phyloP scores from a whole-genome alignment of 2,888 invertebrate species.

The Leptinotarsa tumamoca region DNA sequence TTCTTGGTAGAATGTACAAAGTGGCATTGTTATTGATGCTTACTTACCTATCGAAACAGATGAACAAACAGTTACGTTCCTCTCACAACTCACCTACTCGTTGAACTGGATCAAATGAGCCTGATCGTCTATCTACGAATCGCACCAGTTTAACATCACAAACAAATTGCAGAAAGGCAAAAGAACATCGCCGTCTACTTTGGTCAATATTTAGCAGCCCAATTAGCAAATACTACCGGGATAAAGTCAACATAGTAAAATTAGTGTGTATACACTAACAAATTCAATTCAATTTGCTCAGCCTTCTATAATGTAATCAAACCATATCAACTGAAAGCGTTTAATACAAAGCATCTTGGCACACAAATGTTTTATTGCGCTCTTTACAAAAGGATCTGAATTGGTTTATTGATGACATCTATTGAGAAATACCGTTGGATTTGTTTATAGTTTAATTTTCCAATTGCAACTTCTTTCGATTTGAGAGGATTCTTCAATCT shows the following conservation, averaged over 20 bases:
- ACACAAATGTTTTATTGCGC: conserved; percentile 10
- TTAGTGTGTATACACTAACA: conserved; percentile 49
- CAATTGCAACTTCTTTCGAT: neutral
- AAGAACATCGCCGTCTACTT: conserved; percentile 27
- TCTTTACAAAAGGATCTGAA: neutral
- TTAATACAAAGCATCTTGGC: conserved; percentile 8
- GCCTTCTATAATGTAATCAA: conserved; percentile 35
- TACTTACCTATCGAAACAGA: neutral
- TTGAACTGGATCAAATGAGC: neutral
- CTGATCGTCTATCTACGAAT: neutral
- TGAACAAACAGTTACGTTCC: neutral
- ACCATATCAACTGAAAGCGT: conserved; percentile 21
- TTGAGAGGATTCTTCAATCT: no score
- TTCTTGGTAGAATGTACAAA: no score
- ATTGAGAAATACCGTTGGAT: neutral
- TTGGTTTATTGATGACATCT: neutral
- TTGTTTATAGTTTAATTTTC: neutral
- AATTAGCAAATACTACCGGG: conserved; percentile 44
- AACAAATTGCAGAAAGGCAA: conserved; percentile 20
- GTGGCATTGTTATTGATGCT: neutral
- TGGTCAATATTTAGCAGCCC: conserved; percentile 41
- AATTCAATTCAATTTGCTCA: conserved; percentile 43
- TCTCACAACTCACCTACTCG: neutral
- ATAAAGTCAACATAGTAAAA: conserved; percentile 52
- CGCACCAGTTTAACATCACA: conserved; percentile 5